A percentile compares a stretch with the other conserved stretches of the same genome.
phyloP scores from a whole-genome alignment of 2,113 vertebrate genomes.

The Microcebus murinus region DNA sequence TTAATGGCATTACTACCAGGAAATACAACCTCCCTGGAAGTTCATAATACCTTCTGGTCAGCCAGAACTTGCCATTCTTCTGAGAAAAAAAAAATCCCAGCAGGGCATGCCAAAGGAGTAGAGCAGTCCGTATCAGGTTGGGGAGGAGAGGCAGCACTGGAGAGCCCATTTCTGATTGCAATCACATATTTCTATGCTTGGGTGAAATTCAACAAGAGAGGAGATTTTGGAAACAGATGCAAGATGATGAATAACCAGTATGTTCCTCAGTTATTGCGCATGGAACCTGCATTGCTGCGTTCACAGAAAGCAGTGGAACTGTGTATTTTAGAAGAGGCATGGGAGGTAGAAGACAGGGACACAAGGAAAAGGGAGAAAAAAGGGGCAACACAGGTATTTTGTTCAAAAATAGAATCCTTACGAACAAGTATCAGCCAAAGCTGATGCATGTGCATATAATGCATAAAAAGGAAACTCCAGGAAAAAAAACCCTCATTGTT shows the following conservation, averaged over 20 bases:
- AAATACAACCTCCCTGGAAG: constrained; percentile 56
- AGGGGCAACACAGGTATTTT: neutral
- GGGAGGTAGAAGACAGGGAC: neutral
- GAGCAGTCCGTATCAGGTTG: constrained; percentile 53
- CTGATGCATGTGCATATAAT: rapidly evolving
- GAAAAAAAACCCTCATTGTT: neutral
- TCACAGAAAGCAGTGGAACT: neutral
- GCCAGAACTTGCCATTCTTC: constrained; percentile 61
- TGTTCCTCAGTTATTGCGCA: constrained; percentile 56
- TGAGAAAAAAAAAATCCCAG: constrained; percentile 29
- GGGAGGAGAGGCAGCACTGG: constrained; percentile 47
- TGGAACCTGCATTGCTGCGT: neutral
- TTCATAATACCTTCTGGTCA: constrained; percentile 38
- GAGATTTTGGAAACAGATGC: constrained; percentile 64
- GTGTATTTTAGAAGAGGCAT: neutral
- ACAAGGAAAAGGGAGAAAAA: neutral
- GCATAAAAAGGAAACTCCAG: neutral
- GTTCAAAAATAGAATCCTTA: neutral
- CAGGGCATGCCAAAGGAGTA: constrained; percentile 60
- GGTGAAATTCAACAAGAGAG: constrained; percentile 11
- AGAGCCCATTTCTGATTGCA: constrained; percentile 66
- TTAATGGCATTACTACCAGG: constrained; percentile 70
- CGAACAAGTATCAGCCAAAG: neutral
- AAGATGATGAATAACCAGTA: constrained; percentile 67
- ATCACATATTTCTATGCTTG: constrained; percentile 39